Conservation (phyloP, 2,888 invertebrate species). For the Mythimna ferrago region DNA sequence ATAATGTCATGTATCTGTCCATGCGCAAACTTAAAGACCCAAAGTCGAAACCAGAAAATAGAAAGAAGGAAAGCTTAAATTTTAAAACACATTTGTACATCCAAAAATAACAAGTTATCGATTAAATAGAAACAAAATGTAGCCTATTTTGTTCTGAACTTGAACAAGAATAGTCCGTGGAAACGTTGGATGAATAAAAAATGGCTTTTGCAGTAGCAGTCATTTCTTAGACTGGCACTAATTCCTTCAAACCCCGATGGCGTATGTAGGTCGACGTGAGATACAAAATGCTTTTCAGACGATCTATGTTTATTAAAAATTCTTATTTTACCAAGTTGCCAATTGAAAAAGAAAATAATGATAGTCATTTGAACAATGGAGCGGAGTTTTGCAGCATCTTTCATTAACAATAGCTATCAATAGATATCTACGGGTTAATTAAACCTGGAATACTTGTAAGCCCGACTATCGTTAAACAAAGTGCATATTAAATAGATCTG, state of each 20-base stretch:
- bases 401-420: background rate
- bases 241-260: background rate
- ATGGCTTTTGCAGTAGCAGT: background rate
- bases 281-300: constrained; percentile 3
- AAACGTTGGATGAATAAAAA: constrained; percentile 3
- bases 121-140: background rate
- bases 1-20: background rate
- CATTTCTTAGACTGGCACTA: background rate
- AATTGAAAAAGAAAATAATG: background rate
- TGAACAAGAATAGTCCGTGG: background rate
- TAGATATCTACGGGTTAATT: background rate
- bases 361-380: background rate
- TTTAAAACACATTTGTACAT: background rate
- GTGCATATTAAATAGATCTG: background rate
- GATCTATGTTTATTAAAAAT: background rate
- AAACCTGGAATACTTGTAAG: background rate
- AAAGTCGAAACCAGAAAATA: background rate
- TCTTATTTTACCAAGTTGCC: background rate
- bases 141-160: background rate
- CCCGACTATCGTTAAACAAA: background rate
- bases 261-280: constrained; percentile 2
- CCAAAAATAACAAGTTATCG: background rate
- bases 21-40: background rate
- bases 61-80: background rate
- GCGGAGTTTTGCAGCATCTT: background rate